phyloP scores from a whole-genome alignment of 2,113 vertebrate genomes.

The Pholis gunnellus region DNA sequence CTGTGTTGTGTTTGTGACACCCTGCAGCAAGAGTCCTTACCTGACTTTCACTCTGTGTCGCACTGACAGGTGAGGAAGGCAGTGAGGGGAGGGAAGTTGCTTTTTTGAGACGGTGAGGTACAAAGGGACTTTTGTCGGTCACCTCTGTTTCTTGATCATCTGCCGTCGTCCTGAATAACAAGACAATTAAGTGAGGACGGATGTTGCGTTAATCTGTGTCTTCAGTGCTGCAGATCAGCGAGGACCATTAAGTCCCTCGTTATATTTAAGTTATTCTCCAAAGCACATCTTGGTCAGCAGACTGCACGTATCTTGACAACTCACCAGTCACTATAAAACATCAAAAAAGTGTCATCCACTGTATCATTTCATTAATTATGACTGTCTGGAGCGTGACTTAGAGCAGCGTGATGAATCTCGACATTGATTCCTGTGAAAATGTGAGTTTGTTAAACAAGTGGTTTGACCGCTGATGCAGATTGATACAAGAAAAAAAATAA shows the following conservation, averaged over 20 bases:
- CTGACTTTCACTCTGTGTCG: conserved; percentile 51
- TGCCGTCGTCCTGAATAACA: conserved; percentile 49
- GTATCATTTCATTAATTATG: conserved; percentile 1
- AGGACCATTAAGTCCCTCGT: conserved; percentile 57
- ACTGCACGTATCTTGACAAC: conserved; percentile 22
- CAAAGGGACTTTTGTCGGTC: conserved; percentile 69
- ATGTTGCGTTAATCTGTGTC: conserved; percentile 61
- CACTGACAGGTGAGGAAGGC: conserved; percentile 51
- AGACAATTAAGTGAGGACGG: conserved; percentile 69
- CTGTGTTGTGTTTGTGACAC: conserved; percentile 55
- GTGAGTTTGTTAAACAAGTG: not conserved
- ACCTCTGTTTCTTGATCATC: conserved; percentile 62
- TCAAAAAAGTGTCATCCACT: conserved; percentile 22
- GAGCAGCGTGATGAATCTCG: not conserved
- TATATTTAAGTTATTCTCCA: conserved; percentile 51
- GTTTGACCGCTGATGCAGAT: conserved; percentile 1
- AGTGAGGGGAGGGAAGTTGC: conserved; percentile 31
- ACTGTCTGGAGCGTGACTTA: not conserved
- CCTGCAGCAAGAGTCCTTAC: conserved; percentile 59
- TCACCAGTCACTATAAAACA: conserved; percentile 3
- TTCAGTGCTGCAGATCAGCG: conserved; percentile 47
- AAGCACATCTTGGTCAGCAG: conserved; percentile 37
- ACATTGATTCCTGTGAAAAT: conserved; percentile 19
- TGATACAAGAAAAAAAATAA: not conserved
- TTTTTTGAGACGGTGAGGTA: conserved; percentile 51